Conservation (phyloP, 2,797 vertebrate genomes). For the Miichthys miiuy region DNA sequence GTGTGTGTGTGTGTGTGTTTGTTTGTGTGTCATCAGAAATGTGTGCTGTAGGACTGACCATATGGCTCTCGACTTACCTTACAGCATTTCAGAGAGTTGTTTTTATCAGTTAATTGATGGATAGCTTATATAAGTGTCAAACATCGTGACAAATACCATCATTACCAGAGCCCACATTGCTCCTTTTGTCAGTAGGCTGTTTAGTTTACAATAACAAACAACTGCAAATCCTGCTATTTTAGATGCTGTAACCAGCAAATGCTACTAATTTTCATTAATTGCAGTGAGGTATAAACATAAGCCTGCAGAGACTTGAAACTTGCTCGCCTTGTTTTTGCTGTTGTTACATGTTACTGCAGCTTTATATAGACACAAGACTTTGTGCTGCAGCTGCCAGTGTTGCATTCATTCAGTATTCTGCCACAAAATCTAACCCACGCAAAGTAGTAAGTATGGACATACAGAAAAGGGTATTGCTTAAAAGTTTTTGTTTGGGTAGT, state of each 20-base stretch:
- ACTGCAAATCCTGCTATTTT: constrained; percentile 1
- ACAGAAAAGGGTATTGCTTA: neutral
- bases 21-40: constrained; percentile 34
- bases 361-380: neutral
- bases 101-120: neutral
- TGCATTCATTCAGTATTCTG: neutral
- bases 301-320: neutral
- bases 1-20: constrained; percentile 6
- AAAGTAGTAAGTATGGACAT: neutral
- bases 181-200: neutral
- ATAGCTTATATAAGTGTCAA: neutral
- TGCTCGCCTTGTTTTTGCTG: neutral
- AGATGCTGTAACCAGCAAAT: neutral
- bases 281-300: neutral
- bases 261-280: neutral
- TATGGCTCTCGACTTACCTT: constrained; percentile 29
- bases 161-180: neutral
- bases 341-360: neutral
- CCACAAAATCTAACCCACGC: neutral
- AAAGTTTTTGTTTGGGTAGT: neutral
- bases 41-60: constrained; percentile 24
- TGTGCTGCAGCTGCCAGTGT: neutral
- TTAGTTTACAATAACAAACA: neutral
- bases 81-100: neutral
- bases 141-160: neutral